phyloP scores from a whole-genome alignment of 2,797 vertebrate genomes.

The Neopelma chrysocephalum region DNA sequence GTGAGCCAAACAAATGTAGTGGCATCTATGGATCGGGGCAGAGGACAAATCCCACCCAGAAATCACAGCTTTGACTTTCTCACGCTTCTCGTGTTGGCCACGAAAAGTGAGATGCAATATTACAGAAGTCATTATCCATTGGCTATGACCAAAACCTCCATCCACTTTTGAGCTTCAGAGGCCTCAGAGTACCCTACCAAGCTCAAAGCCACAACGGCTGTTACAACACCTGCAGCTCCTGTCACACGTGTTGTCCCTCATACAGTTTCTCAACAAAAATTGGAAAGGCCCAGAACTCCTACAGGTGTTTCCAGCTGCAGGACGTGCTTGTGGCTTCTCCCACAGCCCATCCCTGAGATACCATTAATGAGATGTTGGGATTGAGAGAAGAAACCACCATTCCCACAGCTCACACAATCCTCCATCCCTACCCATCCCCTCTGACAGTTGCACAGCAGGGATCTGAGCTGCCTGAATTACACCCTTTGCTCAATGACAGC shows the following conservation, averaged over 20 bases:
- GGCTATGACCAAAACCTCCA: neutral
- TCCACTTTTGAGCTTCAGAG: neutral
- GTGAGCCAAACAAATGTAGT: neutral
- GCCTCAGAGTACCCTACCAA: neutral
- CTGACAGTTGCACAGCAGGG: neutral
- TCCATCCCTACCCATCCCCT: neutral
- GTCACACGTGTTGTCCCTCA: accelerated
- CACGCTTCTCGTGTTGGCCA: accelerated
- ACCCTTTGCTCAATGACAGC: neutral
- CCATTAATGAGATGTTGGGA: accelerated
- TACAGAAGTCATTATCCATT: neutral
- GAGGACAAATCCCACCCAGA: neutral
- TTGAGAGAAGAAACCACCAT: neutral
- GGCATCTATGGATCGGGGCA: too few relatives aligned
- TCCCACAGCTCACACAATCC: neutral
- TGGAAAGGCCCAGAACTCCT: accelerated
- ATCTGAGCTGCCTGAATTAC: neutral
- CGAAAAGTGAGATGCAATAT: accelerated
- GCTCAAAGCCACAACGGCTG: neutral
- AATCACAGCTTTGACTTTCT: neutral
- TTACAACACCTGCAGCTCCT: neutral
- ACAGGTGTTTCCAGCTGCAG: neutral
- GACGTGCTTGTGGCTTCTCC: accelerated
- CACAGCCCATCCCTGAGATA: neutral
- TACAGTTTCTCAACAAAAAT: accelerated